phyloP scores from a whole-genome alignment of 2,113 vertebrate species.

The Phaethon lepturus region DNA sequence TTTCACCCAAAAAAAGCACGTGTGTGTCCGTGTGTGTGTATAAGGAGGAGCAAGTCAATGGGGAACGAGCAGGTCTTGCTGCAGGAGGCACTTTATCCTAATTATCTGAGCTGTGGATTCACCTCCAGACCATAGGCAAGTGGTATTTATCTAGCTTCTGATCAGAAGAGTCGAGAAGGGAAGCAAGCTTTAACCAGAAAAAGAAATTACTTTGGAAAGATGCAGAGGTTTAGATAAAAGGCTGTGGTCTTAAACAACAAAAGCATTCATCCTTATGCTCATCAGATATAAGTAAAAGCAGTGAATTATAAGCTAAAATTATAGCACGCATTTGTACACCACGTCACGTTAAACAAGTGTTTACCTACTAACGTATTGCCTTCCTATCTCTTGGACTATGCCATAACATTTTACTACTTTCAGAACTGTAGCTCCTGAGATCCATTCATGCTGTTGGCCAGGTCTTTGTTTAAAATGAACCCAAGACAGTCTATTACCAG shows the following conservation, averaged over 20 bases:
- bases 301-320: neutral
- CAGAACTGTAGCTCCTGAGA: neutral
- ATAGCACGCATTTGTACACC: rapidly evolving
- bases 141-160: neutral
- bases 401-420: neutral
- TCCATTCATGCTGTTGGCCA: neutral
- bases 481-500: neutral
- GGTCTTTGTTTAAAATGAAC: neutral
- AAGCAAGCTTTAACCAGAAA: neutral
- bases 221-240: neutral
- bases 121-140: neutral
- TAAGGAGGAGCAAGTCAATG: neutral
- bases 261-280: neutral
- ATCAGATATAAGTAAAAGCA: neutral
- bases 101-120: neutral
- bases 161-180: neutral
- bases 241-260: neutral
- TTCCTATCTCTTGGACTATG: neutral
- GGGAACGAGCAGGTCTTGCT: neutral
- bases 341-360: neutral
- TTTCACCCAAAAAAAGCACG: neutral
- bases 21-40: neutral
- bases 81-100: neutral
- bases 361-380: neutral
- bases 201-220: neutral